phyloP scores from a whole-genome alignment of 2,888 invertebrate genomes.

The Rotaria sp. region DNA sequence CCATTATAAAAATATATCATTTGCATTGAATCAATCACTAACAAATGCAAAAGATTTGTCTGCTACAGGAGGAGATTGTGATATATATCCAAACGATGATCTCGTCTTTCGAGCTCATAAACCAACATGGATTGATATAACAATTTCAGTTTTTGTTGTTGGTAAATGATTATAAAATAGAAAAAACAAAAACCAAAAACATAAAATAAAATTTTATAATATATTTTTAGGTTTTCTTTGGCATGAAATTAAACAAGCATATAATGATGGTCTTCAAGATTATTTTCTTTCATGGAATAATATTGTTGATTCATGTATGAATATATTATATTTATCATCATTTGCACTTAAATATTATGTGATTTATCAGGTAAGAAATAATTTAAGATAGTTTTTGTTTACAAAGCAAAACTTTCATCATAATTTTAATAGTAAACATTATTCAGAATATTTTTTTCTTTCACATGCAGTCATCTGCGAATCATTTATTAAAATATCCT shows the following conservation, averaged over 20 bases:
- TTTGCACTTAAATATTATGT: slow-evolving; percentile 46
- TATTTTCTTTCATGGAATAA: slow-evolving; percentile 47
- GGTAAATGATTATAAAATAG: slow-evolving; percentile 43
- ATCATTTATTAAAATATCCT: too few relatives aligned
- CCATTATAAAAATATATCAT: neutral
- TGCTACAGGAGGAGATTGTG: too few relatives aligned
- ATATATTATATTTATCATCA: slow-evolving; percentile 47
- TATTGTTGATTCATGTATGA: slow-evolving; percentile 46
- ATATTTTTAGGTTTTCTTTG: slow-evolving; percentile 45
- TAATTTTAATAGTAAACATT: too few relatives aligned
- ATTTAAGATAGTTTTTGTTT: too few relatives aligned
- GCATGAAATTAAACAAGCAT: slow-evolving; percentile 48
- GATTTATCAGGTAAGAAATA: slow-evolving; percentile 46
- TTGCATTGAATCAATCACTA: neutral
- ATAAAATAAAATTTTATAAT: neutral
- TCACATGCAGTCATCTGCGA: too few relatives aligned
- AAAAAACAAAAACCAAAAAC: too few relatives aligned
- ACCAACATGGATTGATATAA: slow-evolving; percentile 32
- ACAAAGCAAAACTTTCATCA: too few relatives aligned
- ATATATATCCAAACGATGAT: neutral
- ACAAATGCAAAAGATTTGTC: too few relatives aligned
- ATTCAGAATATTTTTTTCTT: too few relatives aligned
- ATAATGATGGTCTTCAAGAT: slow-evolving; percentile 44
- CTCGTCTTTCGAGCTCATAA: slow-evolving; percentile 27
- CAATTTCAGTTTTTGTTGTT: slow-evolving; percentile 45